Conservation (phyloP, 2,888 invertebrate genomes). For the Lithosia quadra region DNA sequence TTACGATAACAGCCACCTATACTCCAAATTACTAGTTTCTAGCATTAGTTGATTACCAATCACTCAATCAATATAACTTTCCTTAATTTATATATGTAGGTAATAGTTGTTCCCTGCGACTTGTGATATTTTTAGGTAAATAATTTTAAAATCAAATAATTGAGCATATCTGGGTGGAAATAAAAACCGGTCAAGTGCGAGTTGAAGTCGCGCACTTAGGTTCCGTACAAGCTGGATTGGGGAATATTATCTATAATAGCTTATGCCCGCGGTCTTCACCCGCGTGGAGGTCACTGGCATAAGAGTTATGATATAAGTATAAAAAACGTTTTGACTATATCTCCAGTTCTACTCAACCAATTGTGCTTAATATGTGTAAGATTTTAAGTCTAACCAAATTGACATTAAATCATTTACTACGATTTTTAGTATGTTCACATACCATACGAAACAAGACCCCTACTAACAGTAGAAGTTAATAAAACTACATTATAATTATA, state of each 20-base stretch:
- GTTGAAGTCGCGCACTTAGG: no score
- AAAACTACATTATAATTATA: conserved; percentile 25
- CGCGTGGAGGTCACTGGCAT: no score
- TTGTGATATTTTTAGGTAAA: not conserved
- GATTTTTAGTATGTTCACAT: not conserved
- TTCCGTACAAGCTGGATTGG: no score
- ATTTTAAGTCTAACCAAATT: no score
- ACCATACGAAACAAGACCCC: not conserved
- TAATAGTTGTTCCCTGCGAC: not conserved
- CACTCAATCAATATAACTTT: not conserved
- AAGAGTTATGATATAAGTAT: no score
- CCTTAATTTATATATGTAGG: not conserved
- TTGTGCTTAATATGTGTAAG: no score
- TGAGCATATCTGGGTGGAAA: not conserved
- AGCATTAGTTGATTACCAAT: conserved; percentile 15
- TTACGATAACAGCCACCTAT: not conserved
- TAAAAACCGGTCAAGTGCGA: not conserved
- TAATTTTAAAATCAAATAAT: not conserved
- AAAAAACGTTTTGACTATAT: no score
- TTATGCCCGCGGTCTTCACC: no score
- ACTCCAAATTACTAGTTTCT: conserved; percentile 24
- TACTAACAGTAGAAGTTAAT: not conserved
- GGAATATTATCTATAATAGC: no score
- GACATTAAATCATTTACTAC: no score
- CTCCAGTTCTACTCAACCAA: no score